Evolutionary conservation across 2,888 invertebrate genomes (phyloP).

Genomic region (Aethes cnicana): DNA sequence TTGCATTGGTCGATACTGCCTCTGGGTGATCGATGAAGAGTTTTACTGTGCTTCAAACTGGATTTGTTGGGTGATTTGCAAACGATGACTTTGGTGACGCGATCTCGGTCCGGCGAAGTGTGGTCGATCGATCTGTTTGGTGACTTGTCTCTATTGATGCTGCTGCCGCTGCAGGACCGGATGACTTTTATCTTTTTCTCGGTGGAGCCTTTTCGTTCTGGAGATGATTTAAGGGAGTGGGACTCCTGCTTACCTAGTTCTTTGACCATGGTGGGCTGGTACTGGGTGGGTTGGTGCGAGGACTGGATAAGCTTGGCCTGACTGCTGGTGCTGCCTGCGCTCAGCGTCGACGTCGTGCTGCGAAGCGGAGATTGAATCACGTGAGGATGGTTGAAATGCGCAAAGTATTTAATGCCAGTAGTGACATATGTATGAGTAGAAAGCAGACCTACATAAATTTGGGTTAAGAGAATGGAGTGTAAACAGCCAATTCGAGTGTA

Average conservation of each 20-base stretch:
- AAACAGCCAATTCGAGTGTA: conserved; percentile 43
- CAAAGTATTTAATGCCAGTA: conserved; percentile 34
- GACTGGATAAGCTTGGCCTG: conserved; percentile 96
- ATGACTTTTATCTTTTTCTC: conserved; percentile 75
- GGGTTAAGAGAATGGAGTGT: conserved; percentile 34
- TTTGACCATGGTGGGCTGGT: conserved; percentile 93
- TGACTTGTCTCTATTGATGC: conserved; percentile 72
- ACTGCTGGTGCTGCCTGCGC: conserved; percentile 96
- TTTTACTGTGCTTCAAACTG: conserved; percentile 68
- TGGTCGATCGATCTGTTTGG: conserved; percentile 61
- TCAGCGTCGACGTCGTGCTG: conserved; percentile 96
- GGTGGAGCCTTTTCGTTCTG: conserved; percentile 62
- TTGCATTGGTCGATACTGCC: conserved; percentile 77
- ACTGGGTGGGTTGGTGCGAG: conserved; percentile 95
- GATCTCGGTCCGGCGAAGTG: conserved; percentile 66
- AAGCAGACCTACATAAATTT: conserved; percentile 60
- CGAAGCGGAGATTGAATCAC: conserved; percentile 42
- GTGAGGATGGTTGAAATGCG: conserved; percentile 13
- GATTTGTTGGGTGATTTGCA: conserved; percentile 79
- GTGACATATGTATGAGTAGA: conserved; percentile 72
- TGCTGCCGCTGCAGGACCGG: conserved; percentile 80
- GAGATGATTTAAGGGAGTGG: conserved; percentile 78
- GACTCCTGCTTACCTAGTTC: conserved; percentile 91
- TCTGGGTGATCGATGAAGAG: conserved; percentile 75
- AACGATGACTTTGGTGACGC: conserved; percentile 76